Conservation (phyloP, 2,888 invertebrate genomes). For the Trachelus tabidus region DNA sequence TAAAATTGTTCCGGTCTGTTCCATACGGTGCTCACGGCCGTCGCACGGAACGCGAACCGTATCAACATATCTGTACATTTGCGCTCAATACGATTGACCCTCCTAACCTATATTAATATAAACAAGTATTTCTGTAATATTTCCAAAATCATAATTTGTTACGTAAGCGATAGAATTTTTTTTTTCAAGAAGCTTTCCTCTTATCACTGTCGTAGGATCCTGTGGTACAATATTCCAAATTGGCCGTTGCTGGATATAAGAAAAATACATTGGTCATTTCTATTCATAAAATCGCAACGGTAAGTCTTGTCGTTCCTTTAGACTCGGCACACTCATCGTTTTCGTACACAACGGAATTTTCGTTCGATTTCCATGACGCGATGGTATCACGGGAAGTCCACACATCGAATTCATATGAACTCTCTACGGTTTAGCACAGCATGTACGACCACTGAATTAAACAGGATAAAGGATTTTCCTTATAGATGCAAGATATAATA, state of each 20-base stretch:
- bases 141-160: background rate
- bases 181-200: background rate
- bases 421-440: background rate
- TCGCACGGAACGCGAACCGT: slow-evolving; percentile 52
- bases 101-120: slow-evolving; percentile 43
- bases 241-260: background rate
- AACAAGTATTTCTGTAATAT: background rate
- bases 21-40: slow-evolving; percentile 51
- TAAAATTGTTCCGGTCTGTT: slow-evolving; percentile 51
- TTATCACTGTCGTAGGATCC: background rate
- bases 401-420: background rate
- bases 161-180: background rate
- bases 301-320: background rate
- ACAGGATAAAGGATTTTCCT: background rate
- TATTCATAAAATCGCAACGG: background rate
- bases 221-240: background rate
- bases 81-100: slow-evolving; percentile 35
- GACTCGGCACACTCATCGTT: background rate
- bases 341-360: background rate
- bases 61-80: slow-evolving; percentile 42
- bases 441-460: background rate
- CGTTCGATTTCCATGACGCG: background rate
- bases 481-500: background rate
- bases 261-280: background rate
- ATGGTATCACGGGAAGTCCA: background rate